Base-by-base conservation (phyloP, 2,113 vertebrate genomes). In the Axis porcinus region DNA sequence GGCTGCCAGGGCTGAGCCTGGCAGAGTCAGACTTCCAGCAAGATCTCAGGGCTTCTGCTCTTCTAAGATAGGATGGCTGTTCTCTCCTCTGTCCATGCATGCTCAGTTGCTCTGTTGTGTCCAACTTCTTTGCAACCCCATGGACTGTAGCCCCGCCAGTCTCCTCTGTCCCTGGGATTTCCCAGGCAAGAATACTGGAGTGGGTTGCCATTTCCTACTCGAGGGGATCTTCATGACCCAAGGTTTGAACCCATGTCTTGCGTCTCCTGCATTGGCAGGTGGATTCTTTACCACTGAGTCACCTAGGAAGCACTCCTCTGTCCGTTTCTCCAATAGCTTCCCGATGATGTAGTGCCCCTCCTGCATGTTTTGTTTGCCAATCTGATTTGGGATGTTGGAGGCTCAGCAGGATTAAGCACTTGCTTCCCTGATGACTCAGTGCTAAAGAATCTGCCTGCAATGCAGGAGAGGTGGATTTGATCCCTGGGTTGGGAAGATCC, bases 61-160 rank as follows among this genome's bases (percentile, higher is more conserved):
- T 76, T 54, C 57, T 88, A 16, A 9, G 14, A 60, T 3, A 50
- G 6, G 30, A 54, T 50, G n/a, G 28, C 40, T 57, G 36, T 14
- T 76, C 23, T 7, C 10, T 7, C 40, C 70, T 43, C 70, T 76
- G 40, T 76, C 70, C 0, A 2, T 25, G 70, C 70, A 13, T 40
- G 36, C 67, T 74, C 67, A 40, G 36, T 74, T 1, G 10, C 67
- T 74, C n/a, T 40, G 67, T 40, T 70, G 36, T 23, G 19, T 74
- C 36, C 67, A 74, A 6, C 67, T 74, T 74, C 70, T 43, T 27
- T 43, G 7, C 70, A 27, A 76, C 6, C 36, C 70, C 23, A 7
- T 76, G 36, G 70, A 27, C 40, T 43, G 21, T 43, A 43, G 70
- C 12, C 40, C 40, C 0, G 0, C 6, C 23, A 43, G 70, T 13